Evolutionary conservation across 1,140 invertebrate species (phyloP).

Genomic region (Portunus trituberculatus): DNA sequence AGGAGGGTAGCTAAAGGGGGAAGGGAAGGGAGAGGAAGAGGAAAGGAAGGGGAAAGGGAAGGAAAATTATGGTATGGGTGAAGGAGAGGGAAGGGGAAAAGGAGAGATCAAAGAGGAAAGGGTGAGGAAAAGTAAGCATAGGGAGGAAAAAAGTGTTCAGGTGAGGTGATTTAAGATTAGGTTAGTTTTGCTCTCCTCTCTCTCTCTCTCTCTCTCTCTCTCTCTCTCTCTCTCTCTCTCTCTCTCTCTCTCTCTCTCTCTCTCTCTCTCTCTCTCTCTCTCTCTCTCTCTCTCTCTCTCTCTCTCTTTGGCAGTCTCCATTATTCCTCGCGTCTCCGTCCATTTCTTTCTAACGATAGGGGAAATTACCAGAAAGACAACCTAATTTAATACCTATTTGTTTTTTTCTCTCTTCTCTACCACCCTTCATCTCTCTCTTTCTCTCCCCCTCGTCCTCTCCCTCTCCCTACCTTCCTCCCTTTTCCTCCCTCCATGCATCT

Average conservation of each 20-base stretch:
- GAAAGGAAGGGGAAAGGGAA: neutral
- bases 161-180: neutral
- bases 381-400: too few relatives aligned
- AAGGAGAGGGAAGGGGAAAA: neutral
- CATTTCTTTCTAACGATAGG: too few relatives aligned
- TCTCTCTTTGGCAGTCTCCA: too few relatives aligned
- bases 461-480: neutral
- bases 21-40: neutral
- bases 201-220: constrained; percentile 4
- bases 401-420: too few relatives aligned
- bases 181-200: too few relatives aligned
- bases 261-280: neutral
- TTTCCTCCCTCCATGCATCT: neutral
- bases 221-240: too few relatives aligned
- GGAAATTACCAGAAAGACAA: too few relatives aligned
- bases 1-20: neutral
- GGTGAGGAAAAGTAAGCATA: too few relatives aligned
- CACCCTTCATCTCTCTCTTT: neutral
- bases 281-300: too few relatives aligned
- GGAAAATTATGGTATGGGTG: neutral
- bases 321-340: neutral
- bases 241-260: neutral
- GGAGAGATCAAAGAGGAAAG: too few relatives aligned
- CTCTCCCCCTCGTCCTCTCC: neutral
- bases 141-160: too few relatives aligned